phyloP scores from a whole-genome alignment of 2,888 invertebrate species.

The Drosophila koepferae region DNA sequence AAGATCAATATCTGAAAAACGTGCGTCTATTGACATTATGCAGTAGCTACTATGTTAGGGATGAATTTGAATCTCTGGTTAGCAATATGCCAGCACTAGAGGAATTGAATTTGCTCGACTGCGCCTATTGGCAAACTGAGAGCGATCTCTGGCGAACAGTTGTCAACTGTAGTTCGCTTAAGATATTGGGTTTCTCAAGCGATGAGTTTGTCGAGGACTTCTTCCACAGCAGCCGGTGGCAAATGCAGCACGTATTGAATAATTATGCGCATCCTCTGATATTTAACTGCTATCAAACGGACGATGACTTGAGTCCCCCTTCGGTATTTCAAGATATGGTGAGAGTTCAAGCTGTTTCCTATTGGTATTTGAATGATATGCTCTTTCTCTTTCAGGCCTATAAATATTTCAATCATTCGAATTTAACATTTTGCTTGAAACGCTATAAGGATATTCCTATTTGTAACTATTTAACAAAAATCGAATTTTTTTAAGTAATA shows the following conservation, averaged over 20 bases:
- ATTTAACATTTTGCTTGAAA: background rate
- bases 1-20: background rate
- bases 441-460: background rate
- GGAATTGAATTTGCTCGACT: background rate
- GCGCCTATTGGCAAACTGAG: background rate
- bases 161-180: background rate
- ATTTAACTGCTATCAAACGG: background rate
- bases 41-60: background rate
- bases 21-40: background rate
- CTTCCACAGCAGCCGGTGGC: background rate
- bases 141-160: background rate
- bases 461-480: background rate
- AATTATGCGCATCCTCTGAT: background rate
- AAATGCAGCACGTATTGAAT: background rate
- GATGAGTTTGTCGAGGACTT: background rate
- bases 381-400: background rate
- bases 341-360: background rate
- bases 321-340: background rate
- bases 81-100: background rate
- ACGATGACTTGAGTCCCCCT: rapidly evolving
- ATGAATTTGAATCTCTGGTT: background rate
- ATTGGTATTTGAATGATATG: background rate
- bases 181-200: background rate
- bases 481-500: background rate
- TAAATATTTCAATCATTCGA: background rate